Evolutionary conservation across 2,797 vertebrate genomes (phyloP), one percentile per base, ranked within the genome.

Genomic region (Tarsius wallacei): DNA sequence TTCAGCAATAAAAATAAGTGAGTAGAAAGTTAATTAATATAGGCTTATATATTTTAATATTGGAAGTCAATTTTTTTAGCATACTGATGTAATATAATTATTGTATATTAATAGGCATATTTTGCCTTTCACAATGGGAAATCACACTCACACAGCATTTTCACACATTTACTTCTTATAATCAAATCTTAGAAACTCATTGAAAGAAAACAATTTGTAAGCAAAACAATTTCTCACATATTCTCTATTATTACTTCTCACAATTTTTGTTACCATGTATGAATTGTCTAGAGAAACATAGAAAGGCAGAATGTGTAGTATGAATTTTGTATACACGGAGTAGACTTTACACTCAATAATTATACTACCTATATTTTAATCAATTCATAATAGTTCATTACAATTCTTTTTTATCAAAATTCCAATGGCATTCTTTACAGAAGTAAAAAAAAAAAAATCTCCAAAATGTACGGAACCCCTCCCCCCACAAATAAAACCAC

Each of bases 41-140:
- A 36, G 31, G 16, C 64, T 5, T 1, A 68, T 12, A 7, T 59
- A 22, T 93, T 22, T 77, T 55, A 36, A 31, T 36, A 63, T 42
- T 63, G 49, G 91, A 87, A 7, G n/a, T 59, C 55, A 26, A 26
- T 70, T 96, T 87, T 96, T 74, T 84, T 6, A 83, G 55, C 28
- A 77, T 81, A 31, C 16, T 81, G 4, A 3, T 92, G 5, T 81
- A 80, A 49, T 78, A 42, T 90, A 92, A 81, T 31, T 87, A 63
- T 55, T 80, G 21, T 85, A 55, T 7, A 42, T 74, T 95, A 78
- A 59, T 73, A 63, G 49, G 59, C 16, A 12, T n/a, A 13, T n/a
- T 16, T 74, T 73, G 36, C 8, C 31, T 92, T 47, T 96, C 47
- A 81, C 1, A 36, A 5, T n/a, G 59, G 51, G 7, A 77, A 70